Percentiles rank a stretch among this genome's conserved stretches.
These are phyloP conservation scores for Actias luna DNA, from an alignment of 2,888 invertebrate species.

Conservation along the genomic window DNA sequence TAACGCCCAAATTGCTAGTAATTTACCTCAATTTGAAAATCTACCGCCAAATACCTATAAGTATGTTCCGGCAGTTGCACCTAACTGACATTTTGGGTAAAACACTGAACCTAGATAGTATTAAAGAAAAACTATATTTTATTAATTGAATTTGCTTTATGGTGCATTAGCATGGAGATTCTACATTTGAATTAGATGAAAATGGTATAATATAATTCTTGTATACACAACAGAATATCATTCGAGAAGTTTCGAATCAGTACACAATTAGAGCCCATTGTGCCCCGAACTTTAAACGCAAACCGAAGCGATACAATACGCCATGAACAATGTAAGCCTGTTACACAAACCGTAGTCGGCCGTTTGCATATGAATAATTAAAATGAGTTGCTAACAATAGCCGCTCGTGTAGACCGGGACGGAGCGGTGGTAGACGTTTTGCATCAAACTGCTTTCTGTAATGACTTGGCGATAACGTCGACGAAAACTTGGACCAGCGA, in stretches of 20 bases:
- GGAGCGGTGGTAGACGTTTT: not conserved
- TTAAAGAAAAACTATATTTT: no score
- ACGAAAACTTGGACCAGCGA: not conserved
- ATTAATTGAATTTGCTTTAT: no score
- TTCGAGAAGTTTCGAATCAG: not conserved
- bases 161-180: no score
- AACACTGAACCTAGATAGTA: no score
- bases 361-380: constrained; percentile 51
- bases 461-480: constrained; percentile 3
- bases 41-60: no score
- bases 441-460: not conserved
- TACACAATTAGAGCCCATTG: not conserved
- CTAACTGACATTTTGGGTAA: no score
- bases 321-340: constrained; percentile 20
- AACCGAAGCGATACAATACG: constrained; percentile 21
- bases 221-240: not conserved
- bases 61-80: no score
- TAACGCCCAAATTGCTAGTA: no score
- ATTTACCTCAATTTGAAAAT: no score
- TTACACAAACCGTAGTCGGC: constrained; percentile 28
- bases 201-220: not conserved
- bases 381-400: constrained; percentile 21
- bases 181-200: not conserved
- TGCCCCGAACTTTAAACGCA: constrained; percentile 18
- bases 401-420: not conserved